Percentiles rank a stretch among this genome's conserved stretches.
These are phyloP conservation scores for Peromyscus nudipes DNA, from an alignment of 2,797 vertebrate species.

Conservation along the genomic window DNA sequence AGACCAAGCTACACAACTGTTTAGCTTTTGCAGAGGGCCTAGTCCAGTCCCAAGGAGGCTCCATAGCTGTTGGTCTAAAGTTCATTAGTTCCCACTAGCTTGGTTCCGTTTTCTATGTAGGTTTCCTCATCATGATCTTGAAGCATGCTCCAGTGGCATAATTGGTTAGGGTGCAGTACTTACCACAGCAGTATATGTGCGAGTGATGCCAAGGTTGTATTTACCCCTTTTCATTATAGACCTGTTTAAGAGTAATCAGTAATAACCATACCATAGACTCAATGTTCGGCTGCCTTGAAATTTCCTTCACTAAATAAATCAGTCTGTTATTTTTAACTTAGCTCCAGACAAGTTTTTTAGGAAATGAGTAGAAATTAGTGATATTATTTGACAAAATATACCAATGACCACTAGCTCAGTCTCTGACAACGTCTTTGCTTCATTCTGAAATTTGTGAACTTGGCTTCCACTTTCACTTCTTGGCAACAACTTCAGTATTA, in stretches of 20 bases:
- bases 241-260: neutral
- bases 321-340: neutral
- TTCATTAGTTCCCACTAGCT: no score
- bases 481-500: neutral
- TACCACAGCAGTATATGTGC: no score
- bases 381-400: neutral
- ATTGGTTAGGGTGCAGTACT: no score
- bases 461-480: neutral
- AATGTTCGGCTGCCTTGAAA: neutral
- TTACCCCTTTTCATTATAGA: neutral
- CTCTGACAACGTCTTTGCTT: neutral
- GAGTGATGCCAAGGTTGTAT: no score
- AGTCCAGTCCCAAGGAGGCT: no score
- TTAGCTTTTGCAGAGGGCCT: no score
- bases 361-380: neutral
- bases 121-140: no score
- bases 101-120: no score
- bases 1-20: no score
- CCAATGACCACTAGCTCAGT: neutral
- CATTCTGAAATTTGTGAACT: neutral
- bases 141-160: no score
- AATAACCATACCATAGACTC: neutral
- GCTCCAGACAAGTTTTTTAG: neutral
- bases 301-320: neutral
- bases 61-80: no score